Evolutionary conservation across 2,113 vertebrate species (phyloP).

Genomic region (Probosciger aterrimus): DNA sequence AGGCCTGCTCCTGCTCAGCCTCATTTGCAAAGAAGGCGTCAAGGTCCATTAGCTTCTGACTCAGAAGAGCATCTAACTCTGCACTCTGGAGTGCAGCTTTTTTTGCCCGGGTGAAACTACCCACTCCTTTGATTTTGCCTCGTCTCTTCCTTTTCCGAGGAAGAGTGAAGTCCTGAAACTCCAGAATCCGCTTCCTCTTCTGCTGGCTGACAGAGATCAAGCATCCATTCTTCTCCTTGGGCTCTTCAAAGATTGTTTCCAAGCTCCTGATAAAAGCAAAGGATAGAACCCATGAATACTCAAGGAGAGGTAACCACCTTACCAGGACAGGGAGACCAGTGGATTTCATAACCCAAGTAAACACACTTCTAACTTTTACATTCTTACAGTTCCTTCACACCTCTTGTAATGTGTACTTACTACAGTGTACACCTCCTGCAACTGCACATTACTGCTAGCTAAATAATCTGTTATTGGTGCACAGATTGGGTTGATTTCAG

Average conservation of each 20-base stretch:
- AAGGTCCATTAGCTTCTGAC: conserved; percentile 88
- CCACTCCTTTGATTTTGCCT: conserved; percentile 66
- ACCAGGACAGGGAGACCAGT: background rate
- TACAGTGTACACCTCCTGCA: background rate
- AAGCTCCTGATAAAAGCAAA: conserved; percentile 78
- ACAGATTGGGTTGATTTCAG: background rate
- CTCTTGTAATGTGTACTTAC: background rate
- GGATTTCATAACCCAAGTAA: background rate
- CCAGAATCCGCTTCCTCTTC: conserved; percentile 88
- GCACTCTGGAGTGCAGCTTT: conserved; percentile 78
- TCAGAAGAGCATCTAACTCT: conserved; percentile 87
- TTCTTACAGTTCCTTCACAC: background rate
- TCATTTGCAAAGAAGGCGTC: conserved; percentile 86
- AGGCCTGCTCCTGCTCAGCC: conserved; percentile 72
- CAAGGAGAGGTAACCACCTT: background rate
- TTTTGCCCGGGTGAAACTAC: conserved; percentile 77
- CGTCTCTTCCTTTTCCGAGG: conserved; percentile 86
- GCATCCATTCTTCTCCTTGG: conserved; percentile 87
- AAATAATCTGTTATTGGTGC: background rate
- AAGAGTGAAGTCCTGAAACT: conserved; percentile 92
- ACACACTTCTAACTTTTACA: background rate
- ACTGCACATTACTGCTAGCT: background rate
- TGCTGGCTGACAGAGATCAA: conserved; percentile 89
- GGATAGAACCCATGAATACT: background rate
- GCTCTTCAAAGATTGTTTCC: conserved; percentile 97